Conservation (phyloP, 1,140 invertebrate species). For the Hetaerina americana region DNA sequence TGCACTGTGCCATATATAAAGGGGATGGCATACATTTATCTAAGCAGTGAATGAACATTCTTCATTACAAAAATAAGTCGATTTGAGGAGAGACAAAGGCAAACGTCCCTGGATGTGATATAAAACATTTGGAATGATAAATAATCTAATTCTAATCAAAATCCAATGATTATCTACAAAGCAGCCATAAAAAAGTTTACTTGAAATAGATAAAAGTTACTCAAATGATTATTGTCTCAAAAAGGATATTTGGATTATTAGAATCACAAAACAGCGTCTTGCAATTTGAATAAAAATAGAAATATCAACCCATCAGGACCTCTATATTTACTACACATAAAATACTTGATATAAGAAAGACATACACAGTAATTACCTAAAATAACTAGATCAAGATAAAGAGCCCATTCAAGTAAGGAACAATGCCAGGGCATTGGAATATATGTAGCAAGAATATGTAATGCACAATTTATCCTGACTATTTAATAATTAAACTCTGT, state of each 20-base stretch:
- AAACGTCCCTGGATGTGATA: not conserved
- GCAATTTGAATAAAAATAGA: not conserved
- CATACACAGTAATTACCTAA: not conserved
- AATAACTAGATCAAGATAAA: not conserved
- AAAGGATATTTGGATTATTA: not conserved
- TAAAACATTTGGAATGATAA: not conserved
- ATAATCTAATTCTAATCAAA: not conserved
- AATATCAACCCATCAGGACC: not conserved
- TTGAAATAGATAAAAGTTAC: not conserved
- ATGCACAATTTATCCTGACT: too few relatives aligned
- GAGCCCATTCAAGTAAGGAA: not conserved
- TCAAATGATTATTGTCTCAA: not conserved
- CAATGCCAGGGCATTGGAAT: not conserved
- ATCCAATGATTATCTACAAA: not conserved
- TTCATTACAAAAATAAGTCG: not conserved
- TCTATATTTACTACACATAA: not conserved
- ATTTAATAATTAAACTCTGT: too few relatives aligned
- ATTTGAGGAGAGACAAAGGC: not conserved
- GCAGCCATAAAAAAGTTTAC: not conserved
- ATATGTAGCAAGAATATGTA: not conserved
- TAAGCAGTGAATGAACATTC: not conserved
- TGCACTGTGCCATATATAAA: not conserved
- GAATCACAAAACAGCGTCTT: not conserved
- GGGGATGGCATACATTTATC: not conserved
- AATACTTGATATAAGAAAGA: not conserved